Base-by-base conservation (phyloP, 1,140 invertebrate species). In the Drosophila jambulina region DNA sequence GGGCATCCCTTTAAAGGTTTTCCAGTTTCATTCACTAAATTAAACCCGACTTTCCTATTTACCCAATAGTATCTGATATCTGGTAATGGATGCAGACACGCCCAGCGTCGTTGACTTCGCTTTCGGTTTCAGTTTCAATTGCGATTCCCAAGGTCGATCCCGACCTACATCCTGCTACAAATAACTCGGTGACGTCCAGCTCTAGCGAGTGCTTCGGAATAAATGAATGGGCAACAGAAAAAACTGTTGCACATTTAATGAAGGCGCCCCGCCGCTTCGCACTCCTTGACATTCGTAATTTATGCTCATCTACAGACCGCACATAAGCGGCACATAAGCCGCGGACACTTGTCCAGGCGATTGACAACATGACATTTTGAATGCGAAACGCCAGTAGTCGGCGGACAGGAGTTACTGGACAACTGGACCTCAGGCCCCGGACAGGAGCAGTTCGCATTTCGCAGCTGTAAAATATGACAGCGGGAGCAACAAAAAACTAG, bases 361-460 rank as follows among this genome's bases (percentile, higher is more conserved):
- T 87, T 87, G 83, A 87, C 84, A 87, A 86, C 68, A 78, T 86
- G 78, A 85, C 82, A 86, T 87, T 87, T 87, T 68, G 80, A 87
- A 87, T 88, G 84, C 77, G 68, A 65, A 70, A 69, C 59, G 58
- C 75, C 65, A 78, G 63, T 60, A 70, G 76, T 63, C 64, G 80
- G 45, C 43, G 63, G 67, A 70, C 84, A 72, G 57, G 38, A 72
- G 71, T 49, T 53, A 40, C 59, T 38, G 69, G 69, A 51, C 67
- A 43, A 63, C 12, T 2, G 63, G 57, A 62, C 71, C 59, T 9
- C 29, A 29, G 46, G 45, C 83, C 61, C 21, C 10, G 56, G 56
- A 36, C 53, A 72, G 69, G 67, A 59, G 51, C 43, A 69, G 48
- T 45, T 56, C 48, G 29, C 62, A 25, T 3, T 27, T 65, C n/a